Base-by-base conservation (phyloP, 1,140 invertebrate genomes). In the Lutraria rhynchaena region DNA sequence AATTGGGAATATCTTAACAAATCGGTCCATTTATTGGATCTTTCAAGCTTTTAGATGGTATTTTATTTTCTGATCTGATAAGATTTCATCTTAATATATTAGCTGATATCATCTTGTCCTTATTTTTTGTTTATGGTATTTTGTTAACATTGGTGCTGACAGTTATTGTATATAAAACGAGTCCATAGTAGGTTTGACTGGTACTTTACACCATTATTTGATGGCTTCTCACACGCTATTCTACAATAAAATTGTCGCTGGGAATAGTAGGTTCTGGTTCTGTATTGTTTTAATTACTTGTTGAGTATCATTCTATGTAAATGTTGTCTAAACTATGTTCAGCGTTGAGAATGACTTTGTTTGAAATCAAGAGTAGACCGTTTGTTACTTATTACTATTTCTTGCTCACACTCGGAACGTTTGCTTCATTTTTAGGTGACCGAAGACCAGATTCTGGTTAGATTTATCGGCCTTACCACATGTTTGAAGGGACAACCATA, bases 31-130 rank as follows among this genome's bases (percentile, higher is more conserved):
- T 67, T 67, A 67, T 49, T 27, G 44, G 41, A 49, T 67, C n/a
- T 67, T 15, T 49, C 22, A 67, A 31, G 27, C 37, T 46, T 67
- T 67, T 7, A 41, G 63, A 67, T 49, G 41, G 22, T 15, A 17
- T 24, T 46, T 46, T 46, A 51, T 35, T n/a, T 13, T 22, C 15
- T 27, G 37, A 46, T 46, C 37, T 49, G 63, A 67, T 67, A 67
- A 15, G 31, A 41, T 67, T 65, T 65, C 63, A 46, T 51, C 63
- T 67, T 67, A 67, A 67, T 67, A 46, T 67, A 67, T 67, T 67
- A 67, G 44, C 41, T 67, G 63, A 67, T 67, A 67, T 49, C 31
- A 67, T 67, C 37, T n/a, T 41, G 44, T 67, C 63, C 41, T 9
- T 27, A 22, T 46, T 49, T 67, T 67, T 67, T 37, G n/a, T 67